phyloP scores from a whole-genome alignment of 2,888 invertebrate species.

The Drosophila robusta region DNA sequence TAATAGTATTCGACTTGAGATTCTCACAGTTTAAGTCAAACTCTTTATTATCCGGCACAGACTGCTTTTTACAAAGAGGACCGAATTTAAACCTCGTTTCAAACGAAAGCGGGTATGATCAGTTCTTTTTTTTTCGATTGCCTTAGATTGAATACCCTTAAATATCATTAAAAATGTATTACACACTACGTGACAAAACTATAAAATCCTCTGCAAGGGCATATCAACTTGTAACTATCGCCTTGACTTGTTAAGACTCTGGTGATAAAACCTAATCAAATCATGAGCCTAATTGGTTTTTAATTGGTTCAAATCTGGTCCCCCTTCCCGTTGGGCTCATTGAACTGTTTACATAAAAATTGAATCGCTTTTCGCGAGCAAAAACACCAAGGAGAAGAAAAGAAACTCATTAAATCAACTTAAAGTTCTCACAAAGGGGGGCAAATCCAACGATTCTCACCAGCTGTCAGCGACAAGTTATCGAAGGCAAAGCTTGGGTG shows the following conservation, averaged over 20 bases:
- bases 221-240: neutral
- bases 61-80: too few species aligned
- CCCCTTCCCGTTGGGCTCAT: conserved; percentile 40
- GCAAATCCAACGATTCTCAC: conserved; percentile 45
- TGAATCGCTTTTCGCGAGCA: conserved; percentile 53
- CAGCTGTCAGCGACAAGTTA: conserved; percentile 41
- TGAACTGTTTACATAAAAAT: conserved; percentile 68
- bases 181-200: neutral
- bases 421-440: conserved; percentile 51
- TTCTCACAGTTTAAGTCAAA: neutral
- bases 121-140: neutral
- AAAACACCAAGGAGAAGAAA: conserved; percentile 19
- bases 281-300: conserved; percentile 61
- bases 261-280: conserved; percentile 56
- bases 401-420: conserved; percentile 65
- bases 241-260: conserved; percentile 1
- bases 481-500: neutral
- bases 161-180: neutral
- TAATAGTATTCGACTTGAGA: neutral
- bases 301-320: conserved; percentile 54
- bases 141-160: too few species aligned
- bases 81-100: too few species aligned
- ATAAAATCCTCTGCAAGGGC: neutral
- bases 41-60: too few species aligned
- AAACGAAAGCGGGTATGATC: neutral